Base-by-base conservation (phyloP, 2,888 invertebrate species). In the Pterostichus niger region DNA sequence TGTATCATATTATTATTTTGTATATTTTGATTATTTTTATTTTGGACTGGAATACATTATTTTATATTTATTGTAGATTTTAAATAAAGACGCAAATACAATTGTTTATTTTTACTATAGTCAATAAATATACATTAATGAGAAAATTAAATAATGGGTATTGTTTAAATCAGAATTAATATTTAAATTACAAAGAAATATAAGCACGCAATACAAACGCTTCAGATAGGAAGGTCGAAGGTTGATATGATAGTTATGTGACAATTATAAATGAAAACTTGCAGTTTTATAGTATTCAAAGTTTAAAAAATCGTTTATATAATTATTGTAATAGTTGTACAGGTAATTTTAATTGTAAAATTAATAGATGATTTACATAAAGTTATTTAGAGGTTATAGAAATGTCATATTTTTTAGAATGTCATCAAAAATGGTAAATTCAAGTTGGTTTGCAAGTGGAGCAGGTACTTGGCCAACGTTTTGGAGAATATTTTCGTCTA, bases 401-500 rank as follows among this genome's bases (percentile, higher is more conserved):
- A 44, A 71, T 13, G 44, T 44, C 40, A 71, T 44, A 40, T 71
- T 71, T 71, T 71, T 0, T 17, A 71, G 68, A 71, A 71, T 71
- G 68, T 15, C 68, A 10, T 71, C 68, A 44, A 71, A 71, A 71
- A 71, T 71, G 15, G 44, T 71, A 17, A 82, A 49, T 46, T 46
- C 56, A 6, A 61, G 49, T 10, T 82, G 82, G 82, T 46, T 82
- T 56, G 54, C 82, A 6, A 82, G 2, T 82, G 59, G 59, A 15
- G 15, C 73, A 31, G 56, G 35, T n/a, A 82, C 59, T 6, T 82
- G 82, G 82, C 75, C 82, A 33, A 46, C 59, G n/a, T 83, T 83
- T 64, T 83, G 83, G 83, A 83, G 64, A 54, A 17, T 83, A 24
- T 83, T 83, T 68, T 83, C 83, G 4, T 77, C 83, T 5, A 77